Conservation (phyloP, 1,140 invertebrate genomes). For the Cherax destructor region DNA sequence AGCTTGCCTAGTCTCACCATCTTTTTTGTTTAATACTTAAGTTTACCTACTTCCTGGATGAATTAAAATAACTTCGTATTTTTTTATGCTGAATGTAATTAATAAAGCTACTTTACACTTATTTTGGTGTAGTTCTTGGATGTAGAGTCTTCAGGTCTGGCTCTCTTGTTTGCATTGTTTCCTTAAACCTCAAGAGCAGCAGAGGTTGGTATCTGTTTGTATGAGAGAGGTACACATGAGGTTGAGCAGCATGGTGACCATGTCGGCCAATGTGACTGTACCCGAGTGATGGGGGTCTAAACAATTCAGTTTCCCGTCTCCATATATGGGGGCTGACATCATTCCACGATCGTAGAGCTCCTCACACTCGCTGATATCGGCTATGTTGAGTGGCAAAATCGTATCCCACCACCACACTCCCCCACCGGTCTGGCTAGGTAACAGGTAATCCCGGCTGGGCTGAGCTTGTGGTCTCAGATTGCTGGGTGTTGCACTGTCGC, state of each 20-base stretch:
- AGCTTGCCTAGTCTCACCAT: no score
- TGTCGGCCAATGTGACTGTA: neutral
- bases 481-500: neutral
- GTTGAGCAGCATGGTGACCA: constrained; percentile 24
- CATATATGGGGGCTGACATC: neutral
- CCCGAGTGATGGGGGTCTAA: neutral
- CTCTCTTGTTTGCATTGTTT: no score
- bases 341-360: constrained; percentile 4
- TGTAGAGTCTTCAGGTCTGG: no score
- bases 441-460: neutral
- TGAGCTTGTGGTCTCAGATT: neutral
- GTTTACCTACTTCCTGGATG: no score
- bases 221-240: constrained; percentile 19
- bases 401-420: constrained; percentile 23
- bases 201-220: no score
- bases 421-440: neutral
- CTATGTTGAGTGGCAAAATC: constrained; percentile 34
- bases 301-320: neutral
- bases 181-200: no score
- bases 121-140: no score
- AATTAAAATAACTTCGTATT: no score
- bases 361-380: constrained; percentile 24
- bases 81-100: no score
- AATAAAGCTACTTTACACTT: no score
- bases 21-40: no score